These are phyloP conservation scores for Pycnonotus jocosus DNA, from an alignment of 2,113 vertebrate genomes.

Conservation along the genomic window DNA sequence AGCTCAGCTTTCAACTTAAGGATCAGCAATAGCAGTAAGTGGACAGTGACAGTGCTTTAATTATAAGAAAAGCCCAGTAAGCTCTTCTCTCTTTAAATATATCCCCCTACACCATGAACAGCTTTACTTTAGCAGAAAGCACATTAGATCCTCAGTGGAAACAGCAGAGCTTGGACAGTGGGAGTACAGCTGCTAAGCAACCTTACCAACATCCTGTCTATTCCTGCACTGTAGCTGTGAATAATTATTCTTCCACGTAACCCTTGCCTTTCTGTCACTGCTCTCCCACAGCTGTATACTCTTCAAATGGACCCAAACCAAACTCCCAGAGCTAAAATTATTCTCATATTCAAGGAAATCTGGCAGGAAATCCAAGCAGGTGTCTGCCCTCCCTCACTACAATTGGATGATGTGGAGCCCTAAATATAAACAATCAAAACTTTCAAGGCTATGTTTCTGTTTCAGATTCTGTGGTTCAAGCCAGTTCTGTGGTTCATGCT, in stretches of 20 bases:
- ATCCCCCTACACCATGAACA: neutral
- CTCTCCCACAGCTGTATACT: neutral
- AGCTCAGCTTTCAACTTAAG: neutral
- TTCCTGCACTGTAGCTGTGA: neutral
- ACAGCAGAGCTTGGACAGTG: neutral
- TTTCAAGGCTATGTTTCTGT: neutral
- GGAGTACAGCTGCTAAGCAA: constrained; percentile 43
- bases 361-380: constrained; percentile 29
- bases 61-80: neutral
- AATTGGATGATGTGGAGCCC: neutral
- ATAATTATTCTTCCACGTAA: neutral
- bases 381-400: neutral
- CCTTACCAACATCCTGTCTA: neutral
- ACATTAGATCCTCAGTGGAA: neutral
- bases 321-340: neutral
- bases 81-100: neutral
- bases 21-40: neutral
- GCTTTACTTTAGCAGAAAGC: neutral
- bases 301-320: neutral
- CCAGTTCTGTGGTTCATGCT: neutral
- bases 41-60: neutral
- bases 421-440: neutral
- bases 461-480: neutral
- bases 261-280: neutral
- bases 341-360: neutral